Conservation (phyloP, 2,888 invertebrate species). For the Endotricha flammealis region DNA sequence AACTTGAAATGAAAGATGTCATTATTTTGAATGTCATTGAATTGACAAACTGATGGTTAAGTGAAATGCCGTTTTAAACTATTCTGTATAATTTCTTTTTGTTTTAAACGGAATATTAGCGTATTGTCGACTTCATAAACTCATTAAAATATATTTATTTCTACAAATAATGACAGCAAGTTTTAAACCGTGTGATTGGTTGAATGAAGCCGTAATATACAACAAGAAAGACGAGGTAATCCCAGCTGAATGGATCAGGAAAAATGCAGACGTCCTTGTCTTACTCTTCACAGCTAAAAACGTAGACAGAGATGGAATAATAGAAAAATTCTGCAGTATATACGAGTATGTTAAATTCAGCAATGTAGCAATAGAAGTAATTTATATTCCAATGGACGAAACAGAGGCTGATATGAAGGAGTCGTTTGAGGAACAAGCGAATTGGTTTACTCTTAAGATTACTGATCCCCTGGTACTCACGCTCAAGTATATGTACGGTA, state of each 20-base stretch:
- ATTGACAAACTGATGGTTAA: too few relatives aligned
- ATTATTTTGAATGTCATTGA: too few relatives aligned
- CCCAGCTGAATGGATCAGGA: slow-evolving; percentile 39
- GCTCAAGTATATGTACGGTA: slow-evolving; percentile 45
- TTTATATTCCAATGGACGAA: slow-evolving; percentile 56
- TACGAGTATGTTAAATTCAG: slow-evolving; percentile 53
- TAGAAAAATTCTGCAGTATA: slow-evolving; percentile 51
- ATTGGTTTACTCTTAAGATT: slow-evolving; percentile 58
- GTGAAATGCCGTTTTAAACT: too few relatives aligned
- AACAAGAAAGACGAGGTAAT: slow-evolving; percentile 41
- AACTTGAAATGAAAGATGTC: too few relatives aligned
- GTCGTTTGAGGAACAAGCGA: slow-evolving; percentile 51
- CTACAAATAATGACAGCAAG: too few relatives aligned
- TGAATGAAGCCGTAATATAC: slow-evolving; percentile 39
- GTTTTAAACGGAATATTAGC: too few relatives aligned
- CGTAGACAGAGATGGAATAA: slow-evolving; percentile 44
- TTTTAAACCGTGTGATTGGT: slow-evolving; percentile 42
- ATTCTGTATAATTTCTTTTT: too few relatives aligned
- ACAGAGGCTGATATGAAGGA: slow-evolving; percentile 33
- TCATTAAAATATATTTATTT: too few relatives aligned
- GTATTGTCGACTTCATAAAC: too few relatives aligned
- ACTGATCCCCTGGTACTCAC: slow-evolving; percentile 42
- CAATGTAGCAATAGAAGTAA: slow-evolving; percentile 60
- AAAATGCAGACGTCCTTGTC: slow-evolving; percentile 45
- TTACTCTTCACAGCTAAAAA: slow-evolving; percentile 49